phyloP scores from a whole-genome alignment of 2,888 invertebrate species.

The Apeira syringaria region DNA sequence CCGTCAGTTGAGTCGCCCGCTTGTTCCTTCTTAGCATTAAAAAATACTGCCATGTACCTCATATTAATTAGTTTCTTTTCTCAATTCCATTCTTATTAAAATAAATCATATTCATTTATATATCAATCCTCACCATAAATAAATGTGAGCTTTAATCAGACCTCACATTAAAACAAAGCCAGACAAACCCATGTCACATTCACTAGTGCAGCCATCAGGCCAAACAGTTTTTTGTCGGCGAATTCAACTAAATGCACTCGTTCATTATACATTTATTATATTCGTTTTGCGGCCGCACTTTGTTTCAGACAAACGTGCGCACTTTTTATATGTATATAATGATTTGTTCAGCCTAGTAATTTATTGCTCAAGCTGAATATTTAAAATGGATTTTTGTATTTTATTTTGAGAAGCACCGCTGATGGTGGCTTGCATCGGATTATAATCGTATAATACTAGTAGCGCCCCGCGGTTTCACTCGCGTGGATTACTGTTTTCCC shows the following conservation, averaged over 20 bases:
- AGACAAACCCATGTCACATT: conserved; percentile 5
- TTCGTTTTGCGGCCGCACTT: conserved; percentile 29
- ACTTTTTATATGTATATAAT: conserved; percentile 16
- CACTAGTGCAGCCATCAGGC: conserved; percentile 10
- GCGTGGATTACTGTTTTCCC: too few relatives aligned
- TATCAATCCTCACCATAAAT: too few relatives aligned
- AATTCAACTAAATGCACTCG: conserved; percentile 35
- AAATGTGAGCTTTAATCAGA: too few relatives aligned
- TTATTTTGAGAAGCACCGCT: conserved; percentile 3
- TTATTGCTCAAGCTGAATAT: conserved; percentile 21
- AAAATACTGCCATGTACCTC: too few relatives aligned
- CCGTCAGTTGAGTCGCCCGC: too few relatives aligned
- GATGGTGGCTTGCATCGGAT: not conserved
- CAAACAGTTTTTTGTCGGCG: conserved; percentile 26
- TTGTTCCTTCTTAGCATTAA: too few relatives aligned
- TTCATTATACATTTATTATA: conserved; percentile 30
- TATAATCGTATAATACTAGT: too few relatives aligned
- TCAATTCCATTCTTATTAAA: too few relatives aligned
- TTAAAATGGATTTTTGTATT: conserved; percentile 12
- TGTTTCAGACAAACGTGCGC: conserved; percentile 23
- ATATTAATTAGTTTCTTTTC: too few relatives aligned
- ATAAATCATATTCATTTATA: too few relatives aligned
- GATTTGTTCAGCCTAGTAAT: conserved; percentile 16
- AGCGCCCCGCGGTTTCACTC: too few relatives aligned
- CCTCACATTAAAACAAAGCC: conserved; percentile 14